Base-by-base conservation (phyloP, 2,113 vertebrate species). In the Vireo altiloquus region DNA sequence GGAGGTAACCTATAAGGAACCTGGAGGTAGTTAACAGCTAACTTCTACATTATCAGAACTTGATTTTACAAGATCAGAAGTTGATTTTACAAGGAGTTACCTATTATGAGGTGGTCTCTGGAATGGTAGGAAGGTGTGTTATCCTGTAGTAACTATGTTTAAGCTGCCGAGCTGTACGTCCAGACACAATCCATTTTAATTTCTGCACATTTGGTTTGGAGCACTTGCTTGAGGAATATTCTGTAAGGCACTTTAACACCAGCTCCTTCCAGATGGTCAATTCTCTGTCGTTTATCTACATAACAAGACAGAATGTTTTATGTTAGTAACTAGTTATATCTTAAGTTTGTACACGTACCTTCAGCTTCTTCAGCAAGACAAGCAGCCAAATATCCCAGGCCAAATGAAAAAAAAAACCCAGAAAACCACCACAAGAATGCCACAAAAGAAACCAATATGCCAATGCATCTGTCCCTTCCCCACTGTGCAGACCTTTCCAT, bases 61-160 rank as follows among this genome's bases (percentile, higher is more conserved):
- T n/a, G 21, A 70, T 78, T 78, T 75, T 11, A 40, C 66, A 79
- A 39, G 84, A 83, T 13, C 39, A 80, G 9, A 61, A 80, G 28
- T 0, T n/a, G 21, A 70, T 78, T 78, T 75, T 11, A 40, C 66
- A 79, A 39, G 84, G 42, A 83, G 61, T 91, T 94, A 95, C 95
- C 92, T 57, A 15, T 96, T 98, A 99, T 37, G 90, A 98, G 61
- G 96, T 97, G 9, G 96, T 98, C 97, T 99, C 99, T 9, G 99
- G 99, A 92, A 99, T 99, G 61, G 99, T 99, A 76, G 99, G 99
- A 85, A 99, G 98, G 94, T 99, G 99, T 87, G 98, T 82, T 82
- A 99, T 99, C 96, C 98, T 99, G 96, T 99, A 99, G 96, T 99
- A 99, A 96, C 99, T 99, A 59, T 98, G 99, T 95, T 99, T 99